Conservation (phyloP, 2,797 vertebrate genomes). For the Myotis daubentonii region DNA sequence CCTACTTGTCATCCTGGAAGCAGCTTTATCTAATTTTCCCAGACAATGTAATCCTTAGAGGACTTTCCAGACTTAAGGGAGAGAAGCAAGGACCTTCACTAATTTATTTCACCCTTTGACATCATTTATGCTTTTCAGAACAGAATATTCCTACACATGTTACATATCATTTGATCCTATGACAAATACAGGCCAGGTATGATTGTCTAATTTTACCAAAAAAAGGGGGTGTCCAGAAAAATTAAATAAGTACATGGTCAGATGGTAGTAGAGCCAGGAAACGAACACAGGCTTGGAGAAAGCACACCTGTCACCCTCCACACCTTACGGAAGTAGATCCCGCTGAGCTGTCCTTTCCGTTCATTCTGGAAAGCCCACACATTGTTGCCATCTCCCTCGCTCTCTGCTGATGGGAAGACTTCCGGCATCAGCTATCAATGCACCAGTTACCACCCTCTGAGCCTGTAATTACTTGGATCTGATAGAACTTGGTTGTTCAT, state of each 20-base stretch:
- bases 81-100: neutral
- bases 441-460: neutral
- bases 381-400: neutral
- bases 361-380: too few species aligned
- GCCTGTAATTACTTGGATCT: neutral
- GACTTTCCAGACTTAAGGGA: neutral
- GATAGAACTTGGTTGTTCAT: neutral
- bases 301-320: neutral
- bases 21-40: neutral
- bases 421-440: neutral
- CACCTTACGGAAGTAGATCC: neutral
- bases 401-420: neutral
- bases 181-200: neutral
- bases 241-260: neutral
- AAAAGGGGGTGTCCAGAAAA: neutral
- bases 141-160: neutral
- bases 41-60: neutral
- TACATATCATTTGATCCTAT: neutral
- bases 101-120: neutral
- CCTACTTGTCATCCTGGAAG: neutral
- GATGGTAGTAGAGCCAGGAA: neutral
- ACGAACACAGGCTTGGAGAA: neutral
- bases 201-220: neutral
- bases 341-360: neutral
- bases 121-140: conserved; percentile 8